Evolutionary conservation across 1,140 invertebrate genomes (phyloP), one percentile per base, ranked within the genome.

Genomic region (Saxidomus purpurata): DNA sequence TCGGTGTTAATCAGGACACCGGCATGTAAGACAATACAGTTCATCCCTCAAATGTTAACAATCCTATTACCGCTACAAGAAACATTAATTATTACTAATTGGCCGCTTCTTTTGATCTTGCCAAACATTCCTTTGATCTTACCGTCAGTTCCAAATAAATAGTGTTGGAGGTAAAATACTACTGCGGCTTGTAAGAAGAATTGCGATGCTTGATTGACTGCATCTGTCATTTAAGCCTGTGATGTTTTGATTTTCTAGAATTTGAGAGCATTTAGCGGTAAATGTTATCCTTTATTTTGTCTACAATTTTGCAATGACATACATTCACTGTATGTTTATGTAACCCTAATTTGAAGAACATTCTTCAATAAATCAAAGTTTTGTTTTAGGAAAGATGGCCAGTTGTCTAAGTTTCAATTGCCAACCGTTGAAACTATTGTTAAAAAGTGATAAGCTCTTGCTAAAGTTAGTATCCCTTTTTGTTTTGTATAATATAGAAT

Each of bases 71-170:
- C 31, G 43, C 25, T 79, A 52, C 47, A 79, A 36, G 43, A 79
- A 52, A 79, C 76, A 79, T 79, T 79, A 55, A 79, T 79, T 79
- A 47, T 49, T 49, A 52, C 47, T 79, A 79, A 79, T 79, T 79
- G 76, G 47, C 76, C 31, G 76, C 49, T 22, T 55, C 49, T 9
- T 55, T 76, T 55, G 22, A 79, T 79, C 76, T 79, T 79, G 47
- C 76, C 31, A 79, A 79, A 49, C 17, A 79, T 79, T 55, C 47
- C 47, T 79, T 79, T 79, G 76, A 79, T 79, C 76, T 79, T 31
- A 8, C 31, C 76, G 31, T 34, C 4, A 4, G 22, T 71, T 38
- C 67, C 31, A 71, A 71, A 71, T 71, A 6, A 43, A 36, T 71
- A 4, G 17, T 71, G 11, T 71, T 71, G 28, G 67, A 36, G 22